A percentile compares a stretch with the other conserved stretches of the same genome.
These are phyloP conservation scores for Proctacanthus coquilletti DNA, from an alignment of 1,140 invertebrate genomes.

Conservation along the genomic window DNA sequence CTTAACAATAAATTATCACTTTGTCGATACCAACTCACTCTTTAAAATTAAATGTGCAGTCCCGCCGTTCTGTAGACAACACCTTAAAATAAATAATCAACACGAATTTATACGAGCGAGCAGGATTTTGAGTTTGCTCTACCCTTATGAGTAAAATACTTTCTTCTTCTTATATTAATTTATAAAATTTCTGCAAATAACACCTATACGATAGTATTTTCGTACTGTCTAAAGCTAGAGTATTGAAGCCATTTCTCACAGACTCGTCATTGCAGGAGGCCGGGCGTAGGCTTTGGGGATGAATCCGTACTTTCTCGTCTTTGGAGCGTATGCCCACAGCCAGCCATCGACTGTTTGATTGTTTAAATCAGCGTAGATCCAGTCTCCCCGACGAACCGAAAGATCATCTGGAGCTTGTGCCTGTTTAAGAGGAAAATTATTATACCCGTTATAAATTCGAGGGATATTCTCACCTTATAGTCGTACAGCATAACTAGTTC, in stretches of 20 bases:
- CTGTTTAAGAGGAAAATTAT: conserved; percentile 21
- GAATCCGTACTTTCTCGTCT: conserved; percentile 84
- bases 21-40: too few relatives aligned
- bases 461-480: conserved; percentile 53
- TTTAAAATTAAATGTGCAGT: too few relatives aligned
- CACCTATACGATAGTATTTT: too few relatives aligned
- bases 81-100: too few relatives aligned
- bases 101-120: too few relatives aligned
- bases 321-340: conserved; percentile 89
- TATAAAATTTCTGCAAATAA: too few relatives aligned
- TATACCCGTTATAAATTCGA: neutral
- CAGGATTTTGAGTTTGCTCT: too few relatives aligned
- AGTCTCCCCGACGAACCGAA: conserved; percentile 75
- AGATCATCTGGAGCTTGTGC: conserved; percentile 85
- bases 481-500: conserved; percentile 89
- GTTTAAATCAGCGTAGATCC: conserved; percentile 85
- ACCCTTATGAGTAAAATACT: too few relatives aligned
- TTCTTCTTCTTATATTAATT: too few relatives aligned
- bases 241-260: conserved; percentile 42
- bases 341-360: conserved; percentile 89
- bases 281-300: conserved; percentile 88
- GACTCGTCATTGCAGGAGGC: conserved; percentile 80
- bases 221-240: too few relatives aligned
- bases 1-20: too few relatives aligned
- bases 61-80: too few relatives aligned